Evolutionary conservation across 92 coral and sea anemone species (phyloP).

Genomic region (Parazoanthus swiftii): DNA sequence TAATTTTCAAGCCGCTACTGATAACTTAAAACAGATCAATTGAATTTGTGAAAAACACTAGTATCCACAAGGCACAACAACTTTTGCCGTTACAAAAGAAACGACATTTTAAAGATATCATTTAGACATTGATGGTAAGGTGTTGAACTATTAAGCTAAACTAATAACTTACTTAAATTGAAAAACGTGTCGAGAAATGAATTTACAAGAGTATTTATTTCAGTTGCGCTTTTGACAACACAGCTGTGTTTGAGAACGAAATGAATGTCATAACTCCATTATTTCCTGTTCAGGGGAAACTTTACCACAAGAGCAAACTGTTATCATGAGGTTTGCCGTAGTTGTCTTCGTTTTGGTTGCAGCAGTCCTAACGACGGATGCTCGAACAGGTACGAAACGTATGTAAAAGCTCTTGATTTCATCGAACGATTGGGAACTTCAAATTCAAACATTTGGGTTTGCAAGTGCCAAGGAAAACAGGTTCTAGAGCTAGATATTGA

Average conservation of each 20-base stretch:
- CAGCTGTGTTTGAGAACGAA: constrained; percentile 3
- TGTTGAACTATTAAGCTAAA: too few relatives aligned
- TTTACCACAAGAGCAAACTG: background rate
- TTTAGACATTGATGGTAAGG: too few relatives aligned
- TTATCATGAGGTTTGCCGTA: constrained; percentile 10
- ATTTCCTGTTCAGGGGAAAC: background rate
- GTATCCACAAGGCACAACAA: too few relatives aligned
- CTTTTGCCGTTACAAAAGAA: too few relatives aligned
- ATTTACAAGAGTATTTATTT: background rate
- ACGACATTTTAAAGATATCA: too few relatives aligned
- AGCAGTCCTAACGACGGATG: background rate
- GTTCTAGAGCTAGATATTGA: background rate
- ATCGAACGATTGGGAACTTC: background rate
- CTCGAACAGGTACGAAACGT: background rate
- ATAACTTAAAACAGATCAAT: too few relatives aligned
- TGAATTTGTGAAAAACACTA: too few relatives aligned
- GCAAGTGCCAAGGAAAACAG: too few relatives aligned
- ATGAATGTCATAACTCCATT: background rate
- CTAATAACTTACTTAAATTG: background rate
- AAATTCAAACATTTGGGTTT: background rate
- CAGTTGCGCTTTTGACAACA: constrained; percentile 3
- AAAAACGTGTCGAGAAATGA: background rate
- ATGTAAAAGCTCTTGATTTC: background rate
- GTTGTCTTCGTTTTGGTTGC: background rate
- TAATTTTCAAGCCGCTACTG: too few relatives aligned